These are phyloP conservation scores for Narcine bancroftii DNA, from an alignment of 2,113 vertebrate genomes.

Conservation along the genomic window DNA sequence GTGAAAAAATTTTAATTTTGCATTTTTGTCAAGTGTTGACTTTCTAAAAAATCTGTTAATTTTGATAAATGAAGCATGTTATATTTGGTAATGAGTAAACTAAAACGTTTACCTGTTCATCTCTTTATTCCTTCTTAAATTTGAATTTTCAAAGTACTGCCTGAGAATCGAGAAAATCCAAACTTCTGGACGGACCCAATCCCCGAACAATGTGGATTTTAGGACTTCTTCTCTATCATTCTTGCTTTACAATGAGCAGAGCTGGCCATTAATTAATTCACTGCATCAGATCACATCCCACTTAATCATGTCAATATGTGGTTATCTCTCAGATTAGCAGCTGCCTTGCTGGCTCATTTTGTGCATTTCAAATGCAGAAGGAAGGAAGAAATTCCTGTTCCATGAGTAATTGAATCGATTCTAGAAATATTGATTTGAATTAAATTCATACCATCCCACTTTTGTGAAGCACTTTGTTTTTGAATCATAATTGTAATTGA, in stretches of 20 bases:
- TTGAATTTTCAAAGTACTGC: too few relatives aligned
- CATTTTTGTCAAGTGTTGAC: too few relatives aligned
- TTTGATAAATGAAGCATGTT: too few relatives aligned
- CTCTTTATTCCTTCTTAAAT: too few relatives aligned
- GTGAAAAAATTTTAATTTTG: too few relatives aligned
- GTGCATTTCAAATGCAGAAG: not conserved
- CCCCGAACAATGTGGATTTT: too few relatives aligned
- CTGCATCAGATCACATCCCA: not conserved
- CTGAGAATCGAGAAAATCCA: too few relatives aligned
- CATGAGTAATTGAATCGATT: not conserved
- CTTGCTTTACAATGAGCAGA: not conserved
- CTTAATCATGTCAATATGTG: not conserved
- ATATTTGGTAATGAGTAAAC: too few relatives aligned
- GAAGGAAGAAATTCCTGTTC: not conserved
- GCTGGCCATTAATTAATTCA: constrained; percentile 2
- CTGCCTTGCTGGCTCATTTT: not conserved
- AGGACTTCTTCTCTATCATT: too few relatives aligned
- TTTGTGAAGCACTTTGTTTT: constrained; percentile 6
- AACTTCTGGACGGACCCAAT: too few relatives aligned
- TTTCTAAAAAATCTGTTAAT: too few relatives aligned
- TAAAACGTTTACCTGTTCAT: too few relatives aligned
- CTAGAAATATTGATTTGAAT: constrained; percentile 18
- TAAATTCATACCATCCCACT: not conserved
- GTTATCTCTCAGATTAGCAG: not conserved
- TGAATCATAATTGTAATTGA: not conserved